A percentile compares a stretch with the other conserved stretches of the same genome.
Conservation (phyloP, 2,888 invertebrate genomes). For the Lottia gigantea region DNA sequence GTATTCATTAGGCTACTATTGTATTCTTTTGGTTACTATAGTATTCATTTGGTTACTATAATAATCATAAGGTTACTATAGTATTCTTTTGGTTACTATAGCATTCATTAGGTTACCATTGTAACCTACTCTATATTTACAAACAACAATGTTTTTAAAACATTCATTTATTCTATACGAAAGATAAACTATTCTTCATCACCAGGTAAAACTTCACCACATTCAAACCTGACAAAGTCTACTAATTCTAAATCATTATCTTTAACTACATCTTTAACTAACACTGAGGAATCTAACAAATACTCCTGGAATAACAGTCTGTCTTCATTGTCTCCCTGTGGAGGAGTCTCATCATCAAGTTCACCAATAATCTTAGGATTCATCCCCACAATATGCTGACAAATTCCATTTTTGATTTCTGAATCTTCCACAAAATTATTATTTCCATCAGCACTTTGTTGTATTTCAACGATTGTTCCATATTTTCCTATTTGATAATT, state of each 20-base stretch:
- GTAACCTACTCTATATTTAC: too few species aligned
- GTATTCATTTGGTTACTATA: too few species aligned
- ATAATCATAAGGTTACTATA: too few species aligned
- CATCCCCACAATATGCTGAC: slow-evolving; percentile 88
- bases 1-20: too few species aligned
- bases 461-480: slow-evolving; percentile 84
- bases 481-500: slow-evolving; percentile 77
- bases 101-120: too few species aligned
- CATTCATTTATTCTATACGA: too few species aligned
- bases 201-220: slow-evolving; percentile 74
- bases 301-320: slow-evolving; percentile 89
- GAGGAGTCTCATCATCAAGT: slow-evolving; percentile 14
- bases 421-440: not conserved
- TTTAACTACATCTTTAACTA: slow-evolving; percentile 79
- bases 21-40: too few species aligned
- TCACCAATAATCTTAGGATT: slow-evolving; percentile 60
- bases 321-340: slow-evolving; percentile 72
- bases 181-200: slow-evolving; percentile 24
- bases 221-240: slow-evolving; percentile 88
- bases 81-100: too few species aligned
- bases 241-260: slow-evolving; percentile 73
- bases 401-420: slow-evolving; percentile 75
- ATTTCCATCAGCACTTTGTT: slow-evolving; percentile 37
- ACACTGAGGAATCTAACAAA: slow-evolving; percentile 80
- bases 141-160: too few species aligned